These are phyloP conservation scores for Thalassarche chlororhynchos DNA, from an alignment of 2,113 vertebrate species.

Conservation along the genomic window DNA sequence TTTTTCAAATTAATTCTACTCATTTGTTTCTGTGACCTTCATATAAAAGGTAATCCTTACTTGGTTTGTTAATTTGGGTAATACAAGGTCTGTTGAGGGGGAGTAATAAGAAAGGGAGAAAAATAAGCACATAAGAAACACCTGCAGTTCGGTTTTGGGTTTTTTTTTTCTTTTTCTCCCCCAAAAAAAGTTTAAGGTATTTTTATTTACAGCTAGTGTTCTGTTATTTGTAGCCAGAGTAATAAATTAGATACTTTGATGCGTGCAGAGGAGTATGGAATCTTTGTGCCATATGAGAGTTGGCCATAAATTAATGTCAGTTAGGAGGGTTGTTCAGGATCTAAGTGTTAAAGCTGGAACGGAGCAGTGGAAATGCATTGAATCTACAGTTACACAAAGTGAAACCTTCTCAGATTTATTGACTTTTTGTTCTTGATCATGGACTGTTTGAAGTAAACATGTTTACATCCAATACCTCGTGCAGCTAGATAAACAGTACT, in stretches of 20 bases:
- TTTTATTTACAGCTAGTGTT: constrained; percentile 58
- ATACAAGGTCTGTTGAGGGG: background rate
- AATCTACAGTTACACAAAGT: constrained; percentile 39
- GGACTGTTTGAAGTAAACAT: constrained; percentile 64
- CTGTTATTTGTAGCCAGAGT: constrained; percentile 52
- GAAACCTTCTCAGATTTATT: constrained; percentile 66
- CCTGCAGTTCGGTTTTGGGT: background rate
- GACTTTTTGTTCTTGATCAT: constrained; percentile 60
- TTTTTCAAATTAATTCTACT: background rate
- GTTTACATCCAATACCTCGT: constrained; percentile 52
- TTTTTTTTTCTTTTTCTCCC: background rate
- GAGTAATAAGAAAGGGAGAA: background rate
- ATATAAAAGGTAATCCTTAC: background rate
- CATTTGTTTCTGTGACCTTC: background rate
- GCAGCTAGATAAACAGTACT: constrained; percentile 58
- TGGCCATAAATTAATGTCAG: constrained; percentile 38
- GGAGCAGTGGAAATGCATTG: constrained; percentile 16
- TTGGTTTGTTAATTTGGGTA: background rate
- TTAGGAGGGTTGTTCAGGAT: constrained; percentile 16
- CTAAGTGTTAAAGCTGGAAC: constrained; percentile 11
- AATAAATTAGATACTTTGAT: constrained; percentile 68
- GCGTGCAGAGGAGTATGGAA: constrained; percentile 51
- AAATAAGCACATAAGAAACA: constrained; percentile 15
- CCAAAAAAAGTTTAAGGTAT: background rate
- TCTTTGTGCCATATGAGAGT: constrained; percentile 49